These are phyloP conservation scores for Novumbra hubbsi DNA, from an alignment of 2,797 vertebrate species.

Conservation along the genomic window DNA sequence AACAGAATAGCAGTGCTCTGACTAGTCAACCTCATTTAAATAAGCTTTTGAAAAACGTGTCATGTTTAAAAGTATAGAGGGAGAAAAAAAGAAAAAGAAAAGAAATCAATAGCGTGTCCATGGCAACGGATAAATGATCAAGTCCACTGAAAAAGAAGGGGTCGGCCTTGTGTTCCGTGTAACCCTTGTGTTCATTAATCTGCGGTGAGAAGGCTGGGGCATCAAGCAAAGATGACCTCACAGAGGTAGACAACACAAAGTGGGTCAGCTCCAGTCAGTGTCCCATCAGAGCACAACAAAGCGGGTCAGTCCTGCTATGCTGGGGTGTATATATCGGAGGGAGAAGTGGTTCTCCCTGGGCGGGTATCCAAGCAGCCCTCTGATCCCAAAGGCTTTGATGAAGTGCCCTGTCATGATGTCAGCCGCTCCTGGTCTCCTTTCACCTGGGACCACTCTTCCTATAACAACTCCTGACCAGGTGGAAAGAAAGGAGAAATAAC, in stretches of 20 bases:
- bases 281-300: constrained; percentile 24
- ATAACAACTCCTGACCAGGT: constrained; percentile 46
- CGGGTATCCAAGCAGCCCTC: constrained; percentile 61
- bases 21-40: constrained; percentile 12
- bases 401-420: constrained; percentile 74
- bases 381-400: constrained; percentile 53
- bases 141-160: constrained; percentile 30
- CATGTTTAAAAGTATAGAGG: constrained; percentile 30
- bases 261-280: constrained; percentile 3
- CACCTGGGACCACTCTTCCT: constrained; percentile 67
- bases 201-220: constrained; percentile 37
- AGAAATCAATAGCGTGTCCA: constrained; percentile 42
- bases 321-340: constrained; percentile 40
- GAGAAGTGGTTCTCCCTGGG: constrained; percentile 51
- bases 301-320: constrained; percentile 32
- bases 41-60: neutral
- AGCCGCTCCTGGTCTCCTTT: constrained; percentile 60
- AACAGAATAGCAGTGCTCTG: neutral
- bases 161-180: too few species aligned
- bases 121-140: constrained; percentile 55
- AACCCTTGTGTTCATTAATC: constrained; percentile 24
- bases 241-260: constrained; percentile 8
- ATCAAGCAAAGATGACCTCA: constrained; percentile 29
- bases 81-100: constrained; percentile 38
- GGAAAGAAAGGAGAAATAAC: constrained; percentile 9